Base-by-base conservation (phyloP, 2,888 invertebrate genomes). In the Calephelis perditalis region DNA sequence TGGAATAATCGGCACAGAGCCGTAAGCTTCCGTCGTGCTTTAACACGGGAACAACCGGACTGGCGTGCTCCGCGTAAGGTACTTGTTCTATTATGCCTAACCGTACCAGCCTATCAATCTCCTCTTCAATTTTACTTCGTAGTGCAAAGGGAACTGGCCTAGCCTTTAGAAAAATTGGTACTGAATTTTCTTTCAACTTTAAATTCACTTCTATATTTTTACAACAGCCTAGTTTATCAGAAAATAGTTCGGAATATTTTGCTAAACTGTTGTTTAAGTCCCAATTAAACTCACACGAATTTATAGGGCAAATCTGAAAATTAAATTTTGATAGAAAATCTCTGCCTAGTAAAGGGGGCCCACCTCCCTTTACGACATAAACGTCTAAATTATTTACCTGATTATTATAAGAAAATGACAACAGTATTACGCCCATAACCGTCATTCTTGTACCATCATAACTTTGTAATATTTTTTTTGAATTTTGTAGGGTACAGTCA, bases 81-180 rank as follows among this genome's bases (percentile, higher is more conserved):
- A n/a, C n/a, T n/a, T n/a, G n/a, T n/a, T n/a, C n/a, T n/a, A n/a
- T n/a, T n/a, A n/a, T n/a, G n/a, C n/a, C n/a, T n/a, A n/a, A n/a
- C n/a, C n/a, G n/a, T n/a, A n/a, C n/a, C n/a, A n/a, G n/a, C n/a
- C n/a, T n/a, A n/a, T n/a, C n/a, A 49, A 49, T 49, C 47, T 49
- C 47, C 61, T 63, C 6, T 56, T 57, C 52, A 65, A 52, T 49
- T 49, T 49, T 49, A 49, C 47, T 15, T 3, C 47, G 47, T 8
- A 49, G 26, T 9, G 47, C 47, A 49, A 49, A 49, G 4, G 47
- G 15, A 15, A 49, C 26, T 9, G 47, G 47, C 26, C 37, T 37
- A 37, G 37, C 37, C 7, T 37, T 37, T 5, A 37, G 7, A 37
- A 37, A 37, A 37, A 37, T 37, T 4, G 37, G 37, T 37, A 37